Evolutionary conservation across 2,113 vertebrate species (phyloP).

Genomic region (Istiophorus platypterus): DNA sequence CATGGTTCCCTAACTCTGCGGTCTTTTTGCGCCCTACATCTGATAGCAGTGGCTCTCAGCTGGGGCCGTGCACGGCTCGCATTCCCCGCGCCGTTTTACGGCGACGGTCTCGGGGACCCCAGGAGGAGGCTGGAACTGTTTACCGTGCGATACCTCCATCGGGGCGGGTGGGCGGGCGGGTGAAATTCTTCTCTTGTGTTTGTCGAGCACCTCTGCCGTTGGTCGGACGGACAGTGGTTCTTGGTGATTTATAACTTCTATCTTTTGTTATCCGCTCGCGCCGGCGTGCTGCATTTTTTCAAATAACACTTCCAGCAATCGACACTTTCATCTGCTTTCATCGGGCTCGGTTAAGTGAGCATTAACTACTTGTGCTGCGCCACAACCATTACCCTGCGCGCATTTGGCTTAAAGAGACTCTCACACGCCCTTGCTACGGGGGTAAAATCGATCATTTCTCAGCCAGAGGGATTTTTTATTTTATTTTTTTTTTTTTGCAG

Average conservation of each 20-base stretch:
- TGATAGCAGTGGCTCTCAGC: slow-evolving; percentile 82
- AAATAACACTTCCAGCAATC: slow-evolving; percentile 38
- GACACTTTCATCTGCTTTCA: slow-evolving; percentile 69
- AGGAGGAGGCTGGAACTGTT: slow-evolving; percentile 66
- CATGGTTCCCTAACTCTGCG: slow-evolving; percentile 81
- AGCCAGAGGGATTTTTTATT: slow-evolving; percentile 72
- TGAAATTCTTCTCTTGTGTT: slow-evolving; percentile 37
- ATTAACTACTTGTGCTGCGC: slow-evolving; percentile 69
- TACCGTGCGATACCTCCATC: slow-evolving; percentile 58
- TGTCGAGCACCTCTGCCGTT: slow-evolving; percentile 20
- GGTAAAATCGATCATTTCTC: slow-evolving; percentile 61
- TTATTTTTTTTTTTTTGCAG: too few relatives aligned
- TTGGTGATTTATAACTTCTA: slow-evolving; percentile 44
- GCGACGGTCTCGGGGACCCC: slow-evolving; percentile 53
- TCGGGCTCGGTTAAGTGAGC: slow-evolving; percentile 64
- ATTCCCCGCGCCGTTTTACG: slow-evolving; percentile 74
- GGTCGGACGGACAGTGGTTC: slow-evolving; percentile 43
- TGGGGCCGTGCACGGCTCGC: slow-evolving; percentile 67
- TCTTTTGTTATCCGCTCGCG: slow-evolving; percentile 61
- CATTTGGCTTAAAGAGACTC: slow-evolving; percentile 72
- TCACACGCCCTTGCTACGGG: slow-evolving; percentile 53
- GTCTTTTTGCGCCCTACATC: slow-evolving; percentile 83
- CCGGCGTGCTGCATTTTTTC: slow-evolving; percentile 48
- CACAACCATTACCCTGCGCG: slow-evolving; percentile 58
- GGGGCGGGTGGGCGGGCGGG: too few relatives aligned